These are phyloP conservation scores for Brachyopa scutellaris DNA, from an alignment of 2,888 invertebrate species.

Conservation along the genomic window DNA sequence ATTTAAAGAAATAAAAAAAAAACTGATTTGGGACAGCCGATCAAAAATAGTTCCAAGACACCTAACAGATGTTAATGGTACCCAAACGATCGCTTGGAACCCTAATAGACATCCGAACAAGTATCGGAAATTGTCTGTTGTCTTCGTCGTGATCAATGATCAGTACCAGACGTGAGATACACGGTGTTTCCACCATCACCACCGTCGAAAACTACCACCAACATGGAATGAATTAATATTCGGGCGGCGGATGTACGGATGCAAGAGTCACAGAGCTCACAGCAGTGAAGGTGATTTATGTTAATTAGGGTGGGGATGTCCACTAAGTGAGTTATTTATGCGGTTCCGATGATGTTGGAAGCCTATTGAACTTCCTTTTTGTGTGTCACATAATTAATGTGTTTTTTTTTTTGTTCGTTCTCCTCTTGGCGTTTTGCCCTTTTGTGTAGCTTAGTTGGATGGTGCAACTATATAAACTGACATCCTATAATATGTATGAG, in stretches of 20 bases:
- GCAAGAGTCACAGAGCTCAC: background rate
- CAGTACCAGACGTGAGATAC: constrained; percentile 29
- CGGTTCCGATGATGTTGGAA: constrained; percentile 53
- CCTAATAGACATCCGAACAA: constrained; percentile 48
- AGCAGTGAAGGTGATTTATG: constrained; percentile 65
- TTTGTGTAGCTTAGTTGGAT: constrained; percentile 10
- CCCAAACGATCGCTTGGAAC: constrained; percentile 21
- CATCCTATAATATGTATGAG: constrained; percentile 35
- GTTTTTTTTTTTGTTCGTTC: no score
- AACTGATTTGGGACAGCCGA: no score
- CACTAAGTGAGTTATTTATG: constrained; percentile 64
- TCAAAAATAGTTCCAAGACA: background rate
- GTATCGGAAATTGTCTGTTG: constrained; percentile 36
- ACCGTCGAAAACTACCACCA: constrained; percentile 17
- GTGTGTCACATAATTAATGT: constrained; percentile 64
- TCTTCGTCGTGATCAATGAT: constrained; percentile 44
- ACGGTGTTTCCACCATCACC: background rate
- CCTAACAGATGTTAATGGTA: constrained; percentile 3
- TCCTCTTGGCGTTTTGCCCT: background rate
- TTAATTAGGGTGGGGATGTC: constrained; percentile 66
- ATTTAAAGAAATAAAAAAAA: constrained; percentile 11
- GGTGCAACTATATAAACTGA: constrained; percentile 26
- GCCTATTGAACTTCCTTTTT: constrained; percentile 65
- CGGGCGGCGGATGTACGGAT: constrained; percentile 61
- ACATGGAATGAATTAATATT: constrained; percentile 55